Evolutionary conservation across 2,888 invertebrate species (phyloP).

Genomic region (Drosophila colorata): DNA sequence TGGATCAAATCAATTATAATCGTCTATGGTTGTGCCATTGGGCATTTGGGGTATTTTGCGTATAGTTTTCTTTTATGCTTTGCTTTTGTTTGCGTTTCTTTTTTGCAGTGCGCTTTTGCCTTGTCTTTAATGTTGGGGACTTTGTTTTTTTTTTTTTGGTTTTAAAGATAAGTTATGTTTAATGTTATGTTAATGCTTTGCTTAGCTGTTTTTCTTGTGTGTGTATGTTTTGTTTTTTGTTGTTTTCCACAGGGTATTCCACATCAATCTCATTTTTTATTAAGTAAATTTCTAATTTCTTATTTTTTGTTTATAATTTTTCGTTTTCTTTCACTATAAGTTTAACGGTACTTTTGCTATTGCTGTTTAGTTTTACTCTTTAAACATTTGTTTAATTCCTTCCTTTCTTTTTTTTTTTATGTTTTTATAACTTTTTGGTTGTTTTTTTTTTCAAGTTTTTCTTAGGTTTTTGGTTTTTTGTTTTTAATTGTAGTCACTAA

Average conservation of each 20-base stretch:
- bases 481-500: conserved; percentile 85
- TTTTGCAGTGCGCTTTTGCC: conserved; percentile 28
- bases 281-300: conserved; percentile 63
- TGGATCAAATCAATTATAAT: conserved; percentile 27
- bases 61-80: conserved; percentile 10
- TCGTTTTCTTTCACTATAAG: conserved; percentile 63
- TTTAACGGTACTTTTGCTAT: conserved; percentile 74
- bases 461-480: conserved; percentile 43
- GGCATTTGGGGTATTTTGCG: conserved; percentile 25
- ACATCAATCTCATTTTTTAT: conserved; percentile 66
- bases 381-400: conserved; percentile 66
- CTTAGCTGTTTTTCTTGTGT: conserved; percentile 18
- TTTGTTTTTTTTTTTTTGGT: conserved; percentile 19
- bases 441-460: conserved; percentile 33
- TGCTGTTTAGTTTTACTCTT: conserved; percentile 67
- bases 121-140: conserved; percentile 31
- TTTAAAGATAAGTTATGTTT: conserved; percentile 31
- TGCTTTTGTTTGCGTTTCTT: conserved; percentile 13
- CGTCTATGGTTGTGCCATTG: conserved; percentile 47
- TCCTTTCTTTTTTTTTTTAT: conserved; percentile 33
- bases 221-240: conserved; percentile 1
- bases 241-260: conserved; percentile 57
- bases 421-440: conserved; percentile 49
- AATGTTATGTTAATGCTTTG: conserved; percentile 42
- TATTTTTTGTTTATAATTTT: conserved; percentile 23